Evolutionary conservation across 2,797 vertebrate genomes (phyloP).

Genomic region (Hoplostethus mediterraneus): DNA sequence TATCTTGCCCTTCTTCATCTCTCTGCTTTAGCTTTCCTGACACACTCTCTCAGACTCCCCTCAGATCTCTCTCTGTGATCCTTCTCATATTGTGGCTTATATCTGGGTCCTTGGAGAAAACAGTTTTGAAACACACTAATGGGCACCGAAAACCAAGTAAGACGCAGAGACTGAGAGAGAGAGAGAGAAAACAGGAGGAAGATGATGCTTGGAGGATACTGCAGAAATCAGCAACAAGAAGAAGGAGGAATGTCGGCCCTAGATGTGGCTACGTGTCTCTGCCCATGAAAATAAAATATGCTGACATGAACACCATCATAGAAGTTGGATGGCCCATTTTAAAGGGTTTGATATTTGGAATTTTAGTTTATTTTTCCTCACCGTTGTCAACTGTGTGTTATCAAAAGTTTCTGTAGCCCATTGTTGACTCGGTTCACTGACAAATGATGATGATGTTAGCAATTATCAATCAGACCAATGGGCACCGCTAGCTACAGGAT

Average conservation of each 20-base stretch:
- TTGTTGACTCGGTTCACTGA: background rate
- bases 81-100: constrained; percentile 41
- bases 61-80: constrained; percentile 42
- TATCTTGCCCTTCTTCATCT: constrained; percentile 41
- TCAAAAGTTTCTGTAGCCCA: background rate
- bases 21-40: constrained; percentile 38
- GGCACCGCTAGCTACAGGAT: background rate
- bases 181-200: background rate
- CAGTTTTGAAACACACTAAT: constrained; percentile 48
- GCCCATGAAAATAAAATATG: no score
- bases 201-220: no score
- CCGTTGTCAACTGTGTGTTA: background rate
- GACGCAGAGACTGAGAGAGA: background rate
- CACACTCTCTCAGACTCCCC: constrained; percentile 10
- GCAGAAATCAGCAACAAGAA: no score
- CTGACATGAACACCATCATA: no score
- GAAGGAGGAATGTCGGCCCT: no score
- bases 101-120: constrained; percentile 51
- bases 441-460: background rate
- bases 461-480: no score
- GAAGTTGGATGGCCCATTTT: no score
- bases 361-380: no score
- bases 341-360: no score
- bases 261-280: no score
- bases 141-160: constrained; percentile 32